Evolutionary conservation across 30 jellyfish, hydroid and myxozoan genomes (phyloP).

Genomic region (Nemopilema nomurai): DNA sequence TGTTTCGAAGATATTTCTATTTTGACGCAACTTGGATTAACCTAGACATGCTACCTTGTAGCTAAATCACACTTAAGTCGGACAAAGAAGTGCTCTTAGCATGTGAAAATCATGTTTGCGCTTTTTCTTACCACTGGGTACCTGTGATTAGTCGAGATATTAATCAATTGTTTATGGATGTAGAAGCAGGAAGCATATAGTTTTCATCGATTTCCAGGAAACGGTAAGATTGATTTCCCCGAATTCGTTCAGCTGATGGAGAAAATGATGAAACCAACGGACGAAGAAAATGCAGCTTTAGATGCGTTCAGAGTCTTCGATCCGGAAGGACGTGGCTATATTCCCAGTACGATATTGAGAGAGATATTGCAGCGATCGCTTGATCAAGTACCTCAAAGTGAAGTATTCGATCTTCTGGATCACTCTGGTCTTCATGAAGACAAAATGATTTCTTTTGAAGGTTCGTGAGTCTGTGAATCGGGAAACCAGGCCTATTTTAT

Average conservation of each 20-base stretch:
- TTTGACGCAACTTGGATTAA: too few species aligned
- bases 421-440: constrained; percentile 79
- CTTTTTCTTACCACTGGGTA: too few species aligned
- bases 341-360: constrained; percentile 61
- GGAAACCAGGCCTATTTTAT: too few species aligned
- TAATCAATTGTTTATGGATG: too few species aligned
- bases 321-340: constrained; percentile 72
- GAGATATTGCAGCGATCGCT: constrained; percentile 74
- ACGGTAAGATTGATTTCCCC: constrained; percentile 92
- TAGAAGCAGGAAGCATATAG: too few species aligned
- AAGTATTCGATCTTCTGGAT: constrained; percentile 78
- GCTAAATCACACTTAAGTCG: too few species aligned
- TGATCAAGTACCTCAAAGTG: constrained; percentile 82
- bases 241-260: constrained; percentile 90
- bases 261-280: constrained; percentile 93
- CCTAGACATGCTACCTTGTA: too few species aligned
- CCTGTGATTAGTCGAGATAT: too few species aligned
- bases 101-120: too few species aligned
- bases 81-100: too few species aligned
- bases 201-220: constrained; percentile 56
- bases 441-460: constrained; percentile 75
- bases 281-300: constrained; percentile 84
- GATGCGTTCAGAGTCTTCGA: constrained; percentile 94
- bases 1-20: too few species aligned
- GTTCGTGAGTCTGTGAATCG: constrained; percentile 41